These are phyloP conservation scores for Drosophila bipectinata DNA, from an alignment of 1,140 invertebrate genomes.

Conservation along the genomic window DNA sequence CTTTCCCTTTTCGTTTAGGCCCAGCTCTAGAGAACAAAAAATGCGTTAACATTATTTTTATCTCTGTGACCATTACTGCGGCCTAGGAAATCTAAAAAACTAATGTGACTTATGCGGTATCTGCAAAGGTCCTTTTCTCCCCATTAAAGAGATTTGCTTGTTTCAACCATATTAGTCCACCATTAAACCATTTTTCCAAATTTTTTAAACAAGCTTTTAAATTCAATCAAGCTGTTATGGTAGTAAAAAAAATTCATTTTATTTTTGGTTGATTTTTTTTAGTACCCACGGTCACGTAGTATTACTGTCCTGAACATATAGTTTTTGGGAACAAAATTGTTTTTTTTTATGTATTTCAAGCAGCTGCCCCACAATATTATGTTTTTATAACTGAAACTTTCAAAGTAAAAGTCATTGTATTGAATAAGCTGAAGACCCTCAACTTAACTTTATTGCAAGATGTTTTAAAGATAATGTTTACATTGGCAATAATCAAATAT, in stretches of 20 bases:
- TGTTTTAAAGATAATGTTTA: background rate
- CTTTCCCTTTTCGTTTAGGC: background rate
- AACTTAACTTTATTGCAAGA: background rate
- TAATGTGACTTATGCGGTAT: background rate
- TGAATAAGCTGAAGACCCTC: background rate
- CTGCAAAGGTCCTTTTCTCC: background rate
- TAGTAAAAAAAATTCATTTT: background rate
- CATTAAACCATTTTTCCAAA: background rate
- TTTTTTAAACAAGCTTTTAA: too few relatives aligned
- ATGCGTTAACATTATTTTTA: constrained; percentile 15
- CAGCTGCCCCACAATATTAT: background rate
- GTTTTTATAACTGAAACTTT: background rate
- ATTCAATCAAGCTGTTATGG: background rate
- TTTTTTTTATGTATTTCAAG: background rate
- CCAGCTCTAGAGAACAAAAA: background rate
- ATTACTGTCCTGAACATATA: background rate
- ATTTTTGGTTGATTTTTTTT: background rate
- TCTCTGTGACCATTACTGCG: constrained; percentile 7
- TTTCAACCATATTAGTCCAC: too few relatives aligned
- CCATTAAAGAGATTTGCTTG: too few relatives aligned
- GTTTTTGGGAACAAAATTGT: background rate
- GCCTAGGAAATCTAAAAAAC: background rate
- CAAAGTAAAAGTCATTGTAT: too few relatives aligned
- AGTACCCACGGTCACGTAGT: background rate
- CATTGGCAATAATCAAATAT: background rate